Base-by-base conservation (phyloP, 2,113 vertebrate species). In the Apaloderma vittatum region DNA sequence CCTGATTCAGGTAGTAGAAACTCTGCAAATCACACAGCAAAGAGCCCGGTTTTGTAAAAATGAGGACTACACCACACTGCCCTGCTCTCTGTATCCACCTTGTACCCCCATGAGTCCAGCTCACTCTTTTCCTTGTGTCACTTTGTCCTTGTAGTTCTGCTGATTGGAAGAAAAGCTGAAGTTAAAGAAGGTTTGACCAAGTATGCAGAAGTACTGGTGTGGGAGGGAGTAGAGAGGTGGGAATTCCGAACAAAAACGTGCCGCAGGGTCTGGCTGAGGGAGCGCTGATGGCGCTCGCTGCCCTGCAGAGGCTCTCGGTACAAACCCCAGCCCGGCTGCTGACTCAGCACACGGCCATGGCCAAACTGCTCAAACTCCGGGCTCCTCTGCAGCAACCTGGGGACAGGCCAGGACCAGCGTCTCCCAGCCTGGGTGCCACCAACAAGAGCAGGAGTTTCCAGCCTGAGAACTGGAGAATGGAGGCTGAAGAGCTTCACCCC, bases 71-170 rank as follows among this genome's bases (percentile, higher is more conserved):
- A 40, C 15, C 54, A 62, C n/a, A 14, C 7, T 30, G 48, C 36
- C 55, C 71, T 6, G 51, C 59, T 52, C n/a, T 30, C 78, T 43
- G 65, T 15, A 48, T 46, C 36, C 32, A 49, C 27, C 52, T 19
- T 8, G 27, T 37, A 61, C 14, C 17, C 27, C 45, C 18, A 5
- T 9, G 43, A 36, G 7, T 2, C 27, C 0, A 0, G 26, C 5
- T 66, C 46, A 70, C 12, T 13, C 2, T 22, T 43, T 59, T 26
- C 30, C 22, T 30, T 21, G 4, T 37, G 19, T 37, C 63, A 61
- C 20, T 0, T 8, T 27, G 16, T 46, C n/a, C 36, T 32, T n/a
- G 32, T 18, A 34, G 27, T 49, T 62, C 27, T 32, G 13, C 9
- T 1, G 0, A 45, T 2, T 5, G 6, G 54, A 65, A 82, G 43